Evolutionary conservation across 1,140 invertebrate genomes (phyloP).

Genomic region (Leptinotarsa lineolata): DNA sequence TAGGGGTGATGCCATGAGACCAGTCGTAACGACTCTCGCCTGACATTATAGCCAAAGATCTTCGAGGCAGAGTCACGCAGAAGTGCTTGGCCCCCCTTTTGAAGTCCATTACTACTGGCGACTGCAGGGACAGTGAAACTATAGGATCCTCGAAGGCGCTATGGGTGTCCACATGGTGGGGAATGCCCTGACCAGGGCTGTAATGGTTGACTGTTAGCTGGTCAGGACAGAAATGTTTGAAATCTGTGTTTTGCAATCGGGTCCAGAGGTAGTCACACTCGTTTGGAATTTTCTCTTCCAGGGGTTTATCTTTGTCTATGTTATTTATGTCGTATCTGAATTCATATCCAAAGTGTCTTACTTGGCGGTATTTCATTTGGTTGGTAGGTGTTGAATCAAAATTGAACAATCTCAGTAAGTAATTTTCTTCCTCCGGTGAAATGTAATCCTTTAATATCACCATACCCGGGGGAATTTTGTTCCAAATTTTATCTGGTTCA

Average conservation of each 20-base stretch:
- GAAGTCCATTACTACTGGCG: constrained; percentile 89
- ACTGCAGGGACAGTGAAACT: constrained; percentile 84
- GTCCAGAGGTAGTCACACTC: constrained; percentile 70
- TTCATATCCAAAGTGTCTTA: constrained; percentile 93
- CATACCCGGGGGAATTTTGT: constrained; percentile 71
- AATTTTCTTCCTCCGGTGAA: constrained; percentile 69
- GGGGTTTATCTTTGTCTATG: constrained; percentile 74
- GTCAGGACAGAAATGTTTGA: constrained; percentile 68
- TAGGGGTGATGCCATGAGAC: constrained; percentile 84
- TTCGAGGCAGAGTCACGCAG: constrained; percentile 70
- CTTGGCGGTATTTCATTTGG: constrained; percentile 81
- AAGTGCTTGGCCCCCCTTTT: constrained; percentile 65
- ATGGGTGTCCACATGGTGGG: constrained; percentile 93
- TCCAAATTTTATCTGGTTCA: constrained; percentile 45
- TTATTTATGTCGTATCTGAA: constrained; percentile 90
- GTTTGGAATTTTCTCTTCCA: constrained; percentile 71
- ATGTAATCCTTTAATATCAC: constrained; percentile 76
- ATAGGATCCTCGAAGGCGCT: constrained; percentile 90
- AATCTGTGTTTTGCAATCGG: constrained; percentile 61
- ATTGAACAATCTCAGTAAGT: constrained; percentile 67
- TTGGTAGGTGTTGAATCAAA: constrained; percentile 58
- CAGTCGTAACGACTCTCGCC: constrained; percentile 78
- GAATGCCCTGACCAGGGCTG: constrained; percentile 91
- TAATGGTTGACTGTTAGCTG: constrained; percentile 95
- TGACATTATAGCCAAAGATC: constrained; percentile 84